phyloP scores from a whole-genome alignment of 1,140 invertebrate genomes.

The Luehdorfia chinensis region DNA sequence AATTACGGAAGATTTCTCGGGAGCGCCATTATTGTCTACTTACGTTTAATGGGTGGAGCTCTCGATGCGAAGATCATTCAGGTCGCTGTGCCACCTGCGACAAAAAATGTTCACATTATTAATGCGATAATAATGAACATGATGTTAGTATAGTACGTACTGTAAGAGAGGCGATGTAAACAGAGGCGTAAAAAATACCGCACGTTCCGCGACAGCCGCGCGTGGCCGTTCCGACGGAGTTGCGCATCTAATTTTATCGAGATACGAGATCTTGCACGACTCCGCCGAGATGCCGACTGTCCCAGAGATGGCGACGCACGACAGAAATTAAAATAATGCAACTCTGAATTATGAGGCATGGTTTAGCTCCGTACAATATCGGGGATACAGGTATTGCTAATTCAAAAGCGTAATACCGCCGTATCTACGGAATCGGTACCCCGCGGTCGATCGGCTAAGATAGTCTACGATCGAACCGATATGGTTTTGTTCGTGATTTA shows the following conservation, averaged over 20 bases:
- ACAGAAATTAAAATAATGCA: conserved; percentile 61
- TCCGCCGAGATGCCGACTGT: conserved; percentile 24
- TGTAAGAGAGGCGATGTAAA: conserved; percentile 14
- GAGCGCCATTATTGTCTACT: conserved; percentile 34
- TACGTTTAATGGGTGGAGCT: conserved; percentile 62
- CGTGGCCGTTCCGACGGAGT: conserved; percentile 29
- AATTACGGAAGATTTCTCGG: conserved; percentile 18
- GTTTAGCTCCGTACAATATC: conserved; percentile 39
- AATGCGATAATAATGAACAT: conserved; percentile 37
- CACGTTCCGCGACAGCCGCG: conserved; percentile 34
- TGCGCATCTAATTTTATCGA: conserved; percentile 50
- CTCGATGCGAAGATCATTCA: conserved; percentile 59
- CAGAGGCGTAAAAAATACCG: conserved; percentile 29
- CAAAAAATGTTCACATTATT: conserved; percentile 40
- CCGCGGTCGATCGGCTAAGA: conserved; percentile 53
- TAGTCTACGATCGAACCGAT: conserved; percentile 67
- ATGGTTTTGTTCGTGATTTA: conserved; percentile 73
- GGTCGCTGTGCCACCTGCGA: conserved; percentile 54
- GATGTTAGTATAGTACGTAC: neutral
- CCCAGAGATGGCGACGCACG: conserved; percentile 31
- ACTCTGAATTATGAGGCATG: conserved; percentile 49
- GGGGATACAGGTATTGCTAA: conserved; percentile 67
- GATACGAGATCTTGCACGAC: conserved; percentile 51
- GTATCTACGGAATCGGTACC: conserved; percentile 53
- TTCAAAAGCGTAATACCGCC: conserved; percentile 67